A percentile compares a stretch with the other conserved stretches of the same genome.
Evolutionary conservation across 2,888 invertebrate genomes (phyloP).

Genomic region (Aricia artaxerxes): DNA sequence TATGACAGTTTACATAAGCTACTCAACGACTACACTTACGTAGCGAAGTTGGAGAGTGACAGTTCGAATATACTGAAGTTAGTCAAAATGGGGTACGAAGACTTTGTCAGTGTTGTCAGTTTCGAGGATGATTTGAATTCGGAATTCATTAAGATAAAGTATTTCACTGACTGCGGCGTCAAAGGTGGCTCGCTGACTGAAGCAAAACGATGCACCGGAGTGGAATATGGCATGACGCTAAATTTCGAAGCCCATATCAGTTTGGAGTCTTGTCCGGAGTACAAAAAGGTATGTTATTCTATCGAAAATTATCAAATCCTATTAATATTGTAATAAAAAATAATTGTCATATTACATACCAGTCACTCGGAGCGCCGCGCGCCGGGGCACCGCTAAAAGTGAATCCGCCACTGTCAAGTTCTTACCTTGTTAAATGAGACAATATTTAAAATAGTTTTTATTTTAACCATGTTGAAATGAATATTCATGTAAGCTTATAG

Average conservation of each 20-base stretch:
- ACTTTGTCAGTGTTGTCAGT: constrained; percentile 84
- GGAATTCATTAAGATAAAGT: constrained; percentile 83
- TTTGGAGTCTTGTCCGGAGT: constrained; percentile 77
- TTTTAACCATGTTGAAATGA: background rate
- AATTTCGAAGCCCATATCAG: constrained; percentile 83
- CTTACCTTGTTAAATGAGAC: background rate
- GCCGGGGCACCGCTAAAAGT: background rate
- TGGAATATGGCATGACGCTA: constrained; percentile 82
- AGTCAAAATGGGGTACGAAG: constrained; percentile 89
- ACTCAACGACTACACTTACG: constrained; percentile 86
- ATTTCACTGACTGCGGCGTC: constrained; percentile 86
- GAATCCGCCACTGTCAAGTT: background rate
- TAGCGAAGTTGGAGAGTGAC: constrained; percentile 88
- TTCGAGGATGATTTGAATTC: constrained; percentile 81
- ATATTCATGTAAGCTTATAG: background rate
- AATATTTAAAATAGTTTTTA: background rate
- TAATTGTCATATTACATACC: background rate
- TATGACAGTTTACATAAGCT: constrained; percentile 86
- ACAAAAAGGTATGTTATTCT: constrained; percentile 60
- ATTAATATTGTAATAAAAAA: background rate
- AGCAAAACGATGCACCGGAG: constrained; percentile 81
- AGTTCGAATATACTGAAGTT: constrained; percentile 93
- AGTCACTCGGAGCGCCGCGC: too few species aligned
- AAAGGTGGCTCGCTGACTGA: constrained; percentile 66
- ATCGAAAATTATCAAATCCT: background rate